These are phyloP conservation scores for Saturnia japonica DNA, from an alignment of 2,888 invertebrate genomes.

Conservation along the genomic window DNA sequence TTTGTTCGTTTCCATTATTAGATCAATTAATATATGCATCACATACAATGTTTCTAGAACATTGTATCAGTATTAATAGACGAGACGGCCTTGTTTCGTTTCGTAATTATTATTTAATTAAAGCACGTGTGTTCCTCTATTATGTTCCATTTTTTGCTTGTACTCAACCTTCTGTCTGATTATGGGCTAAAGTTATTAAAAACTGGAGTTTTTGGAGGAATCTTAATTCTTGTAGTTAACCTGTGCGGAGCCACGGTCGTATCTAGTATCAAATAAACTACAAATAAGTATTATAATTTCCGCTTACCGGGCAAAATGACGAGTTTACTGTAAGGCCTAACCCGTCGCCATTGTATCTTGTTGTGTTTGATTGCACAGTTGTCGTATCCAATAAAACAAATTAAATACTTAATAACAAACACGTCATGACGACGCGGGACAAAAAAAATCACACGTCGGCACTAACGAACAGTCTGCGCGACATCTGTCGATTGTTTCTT, in stretches of 20 bases:
- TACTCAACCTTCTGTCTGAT: no score
- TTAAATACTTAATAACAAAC: not conserved
- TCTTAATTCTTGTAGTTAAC: no score
- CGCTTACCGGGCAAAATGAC: no score
- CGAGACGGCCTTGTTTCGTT: not conserved
- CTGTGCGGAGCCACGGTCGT: no score
- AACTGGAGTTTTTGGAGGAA: no score
- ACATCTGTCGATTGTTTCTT: not conserved
- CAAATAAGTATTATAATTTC: no score
- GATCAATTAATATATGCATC: constrained; percentile 10
- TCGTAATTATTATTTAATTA: constrained; percentile 3
- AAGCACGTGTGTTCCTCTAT: not conserved
- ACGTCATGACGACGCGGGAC: not conserved
- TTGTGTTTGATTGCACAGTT: not conserved
- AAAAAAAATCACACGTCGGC: not conserved
- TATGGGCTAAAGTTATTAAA: no score
- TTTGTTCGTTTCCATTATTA: not conserved
- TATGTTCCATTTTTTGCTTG: no score
- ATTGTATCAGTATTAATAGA: not conserved
- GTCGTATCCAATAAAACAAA: not conserved
- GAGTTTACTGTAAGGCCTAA: no score
- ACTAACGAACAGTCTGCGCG: not conserved
- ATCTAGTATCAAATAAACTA: no score
- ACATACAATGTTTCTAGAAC: not conserved
- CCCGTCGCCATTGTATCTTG: no score